Percentiles rank a stretch among this genome's conserved stretches.
phyloP scores from a whole-genome alignment of 2,797 vertebrate genomes.

The Pangasius djambal region DNA sequence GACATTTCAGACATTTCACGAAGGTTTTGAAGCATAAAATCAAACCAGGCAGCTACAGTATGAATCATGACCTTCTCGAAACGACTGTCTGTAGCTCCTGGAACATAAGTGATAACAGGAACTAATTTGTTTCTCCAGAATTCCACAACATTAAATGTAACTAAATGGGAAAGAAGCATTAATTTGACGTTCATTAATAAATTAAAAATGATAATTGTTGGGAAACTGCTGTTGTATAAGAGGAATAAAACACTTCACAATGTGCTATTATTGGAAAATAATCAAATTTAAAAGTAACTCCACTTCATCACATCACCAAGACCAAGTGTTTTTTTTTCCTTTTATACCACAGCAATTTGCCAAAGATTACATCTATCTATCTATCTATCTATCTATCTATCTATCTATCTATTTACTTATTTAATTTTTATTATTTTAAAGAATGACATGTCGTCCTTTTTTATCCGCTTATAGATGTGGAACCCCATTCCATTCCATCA shows the following conservation, averaged over 20 bases:
- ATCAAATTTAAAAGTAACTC: no score
- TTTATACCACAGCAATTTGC: neutral
- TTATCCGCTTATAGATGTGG: no score
- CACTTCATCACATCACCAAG: no score
- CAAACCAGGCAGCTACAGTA: neutral
- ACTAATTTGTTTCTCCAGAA: neutral
- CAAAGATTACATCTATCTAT: no score
- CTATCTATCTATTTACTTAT: no score
- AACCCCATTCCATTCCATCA: no score
- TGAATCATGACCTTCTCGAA: neutral
- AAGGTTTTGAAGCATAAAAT: neutral
- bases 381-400: no score
- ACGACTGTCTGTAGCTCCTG: neutral
- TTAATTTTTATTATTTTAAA: neutral
- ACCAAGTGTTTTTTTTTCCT: neutral
- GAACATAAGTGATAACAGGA: neutral
- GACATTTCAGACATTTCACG: constrained; percentile 6
- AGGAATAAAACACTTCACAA: no score
- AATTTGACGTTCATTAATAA: neutral
- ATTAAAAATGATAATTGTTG: neutral
- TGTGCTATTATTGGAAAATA: no score
- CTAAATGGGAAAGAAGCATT: neutral
- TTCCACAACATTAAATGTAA: no score
- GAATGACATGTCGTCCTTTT: neutral
- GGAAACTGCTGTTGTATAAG: no score